A percentile compares a stretch with the other conserved stretches of the same genome.
phyloP scores from a whole-genome alignment of 2,797 vertebrate species.

The Valencia hispanica region DNA sequence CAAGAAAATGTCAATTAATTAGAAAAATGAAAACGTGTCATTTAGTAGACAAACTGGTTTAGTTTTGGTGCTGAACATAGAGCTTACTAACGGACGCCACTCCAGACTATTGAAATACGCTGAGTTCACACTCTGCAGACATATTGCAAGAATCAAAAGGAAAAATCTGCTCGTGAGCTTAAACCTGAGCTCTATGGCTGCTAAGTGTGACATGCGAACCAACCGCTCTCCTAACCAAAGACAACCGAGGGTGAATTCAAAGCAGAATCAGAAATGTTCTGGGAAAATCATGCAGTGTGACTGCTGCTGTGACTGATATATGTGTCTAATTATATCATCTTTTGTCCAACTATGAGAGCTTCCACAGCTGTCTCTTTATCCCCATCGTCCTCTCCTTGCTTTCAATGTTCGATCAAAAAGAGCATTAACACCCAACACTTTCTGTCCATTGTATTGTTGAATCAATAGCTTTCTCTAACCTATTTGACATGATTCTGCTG shows the following conservation, averaged over 20 bases:
- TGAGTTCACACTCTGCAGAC: no score
- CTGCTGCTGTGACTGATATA: neutral
- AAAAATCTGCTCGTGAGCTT: neutral
- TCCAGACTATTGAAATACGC: no score
- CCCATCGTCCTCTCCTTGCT: neutral
- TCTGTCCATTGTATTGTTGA: neutral
- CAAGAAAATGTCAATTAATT: neutral
- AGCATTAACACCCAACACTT: neutral
- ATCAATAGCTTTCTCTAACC: neutral
- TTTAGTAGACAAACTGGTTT: neutral
- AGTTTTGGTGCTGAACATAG: no score
- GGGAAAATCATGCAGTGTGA: neutral
- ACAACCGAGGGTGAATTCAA: neutral
- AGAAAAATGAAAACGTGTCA: neutral
- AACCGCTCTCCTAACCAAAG: neutral
- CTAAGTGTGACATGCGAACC: neutral
- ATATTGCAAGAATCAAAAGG: neutral
- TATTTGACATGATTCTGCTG: no score
- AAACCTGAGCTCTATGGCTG: neutral
- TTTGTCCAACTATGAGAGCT: neutral
- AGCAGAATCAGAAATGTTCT: neutral
- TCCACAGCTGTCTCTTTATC: neutral
- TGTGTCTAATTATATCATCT: neutral
- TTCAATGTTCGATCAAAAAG: neutral
- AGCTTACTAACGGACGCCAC: no score